Evolutionary conservation across 1,140 invertebrate genomes (phyloP), one percentile per base, ranked within the genome.

Genomic region (Pectinophora gossypiella): DNA sequence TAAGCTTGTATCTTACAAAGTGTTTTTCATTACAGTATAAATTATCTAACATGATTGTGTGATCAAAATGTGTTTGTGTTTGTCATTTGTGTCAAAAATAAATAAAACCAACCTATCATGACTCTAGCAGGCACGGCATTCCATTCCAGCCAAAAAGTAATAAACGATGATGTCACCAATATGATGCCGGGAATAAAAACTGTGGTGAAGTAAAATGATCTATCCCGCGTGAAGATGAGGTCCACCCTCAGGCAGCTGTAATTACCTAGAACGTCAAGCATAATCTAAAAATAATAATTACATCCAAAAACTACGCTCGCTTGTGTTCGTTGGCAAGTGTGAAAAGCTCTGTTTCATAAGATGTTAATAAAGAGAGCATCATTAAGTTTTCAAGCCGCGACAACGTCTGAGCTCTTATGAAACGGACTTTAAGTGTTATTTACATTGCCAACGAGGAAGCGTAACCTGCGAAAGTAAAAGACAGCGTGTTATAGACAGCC

Each of bases 111-210:
- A 95, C 95, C 95, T 91, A 96, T 95, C 94, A 95, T 96, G 66
- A 97, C 95, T 86, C 95, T 92, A 73, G 96, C 96, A 79, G 96
- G 96, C 64, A 97, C 96, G 57, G 96, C 96, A 89, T 98, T 98
- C 95, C 96, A 97, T 90, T 98, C 96, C 74, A 98, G 91, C 96
- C 96, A 98, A 90, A 96, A 96, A 65, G 90, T 91, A 76, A 89
- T 89, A 83, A 97, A 97, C 65, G 95, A 97, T 86, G 95, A 96
- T 64, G 96, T 97, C 67, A 98, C 96, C 85, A 98, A 91, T 89
- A 97, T 97, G 83, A 97, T 97, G 65, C 96, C 96, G 61, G 96
- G 96, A 88, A 97, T 97, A 89, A 98, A 98, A 84, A 98, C 96
- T 68, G 96, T 97, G 63, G 95, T 97, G 89, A 97, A 97, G 90